Conservation (phyloP, 2,113 vertebrate species). For the Egretta garzetta region DNA sequence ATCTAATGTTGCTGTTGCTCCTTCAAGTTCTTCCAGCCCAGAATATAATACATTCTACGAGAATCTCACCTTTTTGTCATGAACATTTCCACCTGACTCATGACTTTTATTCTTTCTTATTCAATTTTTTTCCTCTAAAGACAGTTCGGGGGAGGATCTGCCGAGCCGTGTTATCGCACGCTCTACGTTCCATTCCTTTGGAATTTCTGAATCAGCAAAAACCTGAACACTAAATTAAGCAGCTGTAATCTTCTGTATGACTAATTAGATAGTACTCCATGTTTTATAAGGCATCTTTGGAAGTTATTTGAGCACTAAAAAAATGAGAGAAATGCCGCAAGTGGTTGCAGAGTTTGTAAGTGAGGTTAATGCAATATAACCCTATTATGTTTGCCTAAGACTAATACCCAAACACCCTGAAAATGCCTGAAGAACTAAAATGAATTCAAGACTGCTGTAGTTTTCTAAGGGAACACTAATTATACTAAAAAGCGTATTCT, state of each 20-base stretch:
- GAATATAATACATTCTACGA: background rate
- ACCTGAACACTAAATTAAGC: background rate
- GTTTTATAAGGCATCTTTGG: background rate
- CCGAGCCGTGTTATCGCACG: background rate
- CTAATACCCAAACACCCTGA: background rate
- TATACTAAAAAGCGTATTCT: conserved; percentile 24
- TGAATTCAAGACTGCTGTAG: background rate
- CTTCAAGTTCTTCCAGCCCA: background rate
- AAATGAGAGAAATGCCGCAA: background rate
- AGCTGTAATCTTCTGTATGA: background rate
- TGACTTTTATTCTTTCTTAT: background rate
- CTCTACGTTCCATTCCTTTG: background rate
- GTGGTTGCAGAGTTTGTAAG: background rate
- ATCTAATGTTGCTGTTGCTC: background rate
- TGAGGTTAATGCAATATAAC: conserved; percentile 20
- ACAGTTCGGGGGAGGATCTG: background rate
- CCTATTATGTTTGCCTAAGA: background rate
- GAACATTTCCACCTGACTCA: background rate
- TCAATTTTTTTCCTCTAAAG: background rate
- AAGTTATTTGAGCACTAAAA: background rate
- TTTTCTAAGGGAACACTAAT: conserved; percentile 46
- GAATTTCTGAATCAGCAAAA: conserved; percentile 15
- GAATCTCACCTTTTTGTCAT: background rate
- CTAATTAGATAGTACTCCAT: conserved; percentile 17
- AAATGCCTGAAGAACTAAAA: conserved; percentile 12